Evolutionary conservation across 2,888 invertebrate species (phyloP).

Genomic region (Heliothis peltigera): DNA sequence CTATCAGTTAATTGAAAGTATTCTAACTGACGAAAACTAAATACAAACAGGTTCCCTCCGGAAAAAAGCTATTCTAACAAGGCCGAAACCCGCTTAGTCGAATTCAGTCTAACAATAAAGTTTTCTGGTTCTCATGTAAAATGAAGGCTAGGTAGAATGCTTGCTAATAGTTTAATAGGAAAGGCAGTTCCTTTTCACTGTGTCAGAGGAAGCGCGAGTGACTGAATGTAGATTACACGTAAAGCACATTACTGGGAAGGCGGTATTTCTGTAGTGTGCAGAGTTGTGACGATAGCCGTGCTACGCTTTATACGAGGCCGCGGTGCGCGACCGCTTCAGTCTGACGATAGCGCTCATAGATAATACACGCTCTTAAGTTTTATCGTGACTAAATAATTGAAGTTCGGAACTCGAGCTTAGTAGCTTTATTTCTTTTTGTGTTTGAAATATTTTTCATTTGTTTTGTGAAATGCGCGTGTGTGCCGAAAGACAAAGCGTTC

Average conservation of each 20-base stretch:
- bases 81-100: conserved; percentile 26
- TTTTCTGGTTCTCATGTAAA: conserved; percentile 12
- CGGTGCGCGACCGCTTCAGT: conserved; percentile 75
- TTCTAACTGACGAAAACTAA: conserved; percentile 22
- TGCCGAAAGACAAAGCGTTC: conserved; percentile 83
- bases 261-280: conserved; percentile 72
- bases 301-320: conserved; percentile 64
- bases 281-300: conserved; percentile 67
- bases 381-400: conserved; percentile 49
- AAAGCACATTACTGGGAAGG: conserved; percentile 76
- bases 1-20: conserved; percentile 24
- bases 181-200: conserved; percentile 48
- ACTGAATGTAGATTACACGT: conserved; percentile 67
- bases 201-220: conserved; percentile 65
- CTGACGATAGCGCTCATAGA: conserved; percentile 78
- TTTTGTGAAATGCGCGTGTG: conserved; percentile 86
- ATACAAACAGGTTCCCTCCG: conserved; percentile 24
- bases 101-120: conserved; percentile 12
- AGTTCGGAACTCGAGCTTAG: conserved; percentile 56
- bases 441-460: conserved; percentile 54
- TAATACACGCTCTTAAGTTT: conserved; percentile 73
- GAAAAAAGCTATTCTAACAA: conserved; percentile 39
- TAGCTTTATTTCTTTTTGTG: conserved; percentile 54
- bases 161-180: conserved; percentile 49
- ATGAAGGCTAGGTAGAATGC: conserved; percentile 8